Base-by-base conservation (phyloP, 1,140 invertebrate species). In the Drosophila rhopaloa region DNA sequence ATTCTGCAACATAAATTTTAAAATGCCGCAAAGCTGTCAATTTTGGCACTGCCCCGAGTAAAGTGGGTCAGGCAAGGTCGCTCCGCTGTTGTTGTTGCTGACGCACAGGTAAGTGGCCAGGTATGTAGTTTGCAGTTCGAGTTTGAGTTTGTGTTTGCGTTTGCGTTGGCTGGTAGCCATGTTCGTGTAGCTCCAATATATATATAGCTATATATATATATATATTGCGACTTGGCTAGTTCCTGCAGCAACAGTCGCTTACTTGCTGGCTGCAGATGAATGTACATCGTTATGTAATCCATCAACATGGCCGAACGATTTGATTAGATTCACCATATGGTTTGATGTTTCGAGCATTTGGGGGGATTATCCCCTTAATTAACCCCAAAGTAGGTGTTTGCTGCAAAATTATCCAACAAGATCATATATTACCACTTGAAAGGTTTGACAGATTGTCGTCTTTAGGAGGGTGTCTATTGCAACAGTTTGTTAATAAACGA, bases 31-130 rank as follows among this genome's bases (percentile, higher is more conserved):
- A 53, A 80, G 76, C 80, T 88, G 84, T 88, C 80, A 89, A 79
- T 79, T 83, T 88, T 89, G 79, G 80, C 84, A 83, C 83, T 84
- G 72, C 73, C 68, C 67, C 74, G 70, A 63, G 63, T 77, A 72
- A 90, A 91, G 86, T 90, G 82, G 86, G 86, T 90, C 86, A 90
- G 83, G 72, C 86, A 90, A 90, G 86, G 86, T 85, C 86, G 86
- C 61, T 76, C 76, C 63, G 61, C 41, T 68, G 72, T 70, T 72
- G 67, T 79, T 88, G 47, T 35, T 74, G 48, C 35, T 47, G 55
- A 57, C 37, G 27, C 16, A 59, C 43, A 48, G n/a, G 51, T 60
- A 58, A 46, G 50, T 59, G 56, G 29, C 62, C 38, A 71, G n/a
- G 14, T 50, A 54, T 37, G 43, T 44, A 61, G 54, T 68, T 27